phyloP scores from a whole-genome alignment of 1,140 invertebrate genomes.

The Sminthurides bifidus region DNA sequence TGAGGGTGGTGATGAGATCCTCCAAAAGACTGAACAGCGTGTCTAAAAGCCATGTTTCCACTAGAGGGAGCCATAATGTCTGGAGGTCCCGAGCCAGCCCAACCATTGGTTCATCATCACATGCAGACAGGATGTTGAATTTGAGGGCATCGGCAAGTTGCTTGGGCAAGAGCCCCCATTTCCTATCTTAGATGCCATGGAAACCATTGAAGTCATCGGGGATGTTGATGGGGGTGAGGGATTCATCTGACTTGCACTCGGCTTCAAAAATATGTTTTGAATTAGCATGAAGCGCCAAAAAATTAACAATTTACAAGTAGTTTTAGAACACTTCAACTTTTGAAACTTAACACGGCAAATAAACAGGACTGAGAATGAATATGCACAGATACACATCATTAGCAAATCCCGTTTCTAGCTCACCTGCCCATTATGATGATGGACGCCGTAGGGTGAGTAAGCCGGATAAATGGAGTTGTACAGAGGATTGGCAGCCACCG shows the following conservation, averaged over 20 bases:
- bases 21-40: slow-evolving; percentile 16
- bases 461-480: slow-evolving; percentile 32
- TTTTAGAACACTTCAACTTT: background rate
- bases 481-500: slow-evolving; percentile 19
- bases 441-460: slow-evolving; percentile 31
- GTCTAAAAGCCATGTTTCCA: slow-evolving; percentile 23
- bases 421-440: slow-evolving; percentile 25
- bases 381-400: too few species aligned
- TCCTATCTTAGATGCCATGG: slow-evolving; percentile 30
- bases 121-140: slow-evolving; percentile 24
- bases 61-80: slow-evolving; percentile 16
- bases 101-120: slow-evolving; percentile 28
- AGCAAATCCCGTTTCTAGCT: too few species aligned
- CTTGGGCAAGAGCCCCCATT: slow-evolving; percentile 4
- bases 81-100: slow-evolving; percentile 10
- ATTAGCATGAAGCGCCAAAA: too few species aligned
- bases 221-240: slow-evolving; percentile 19
- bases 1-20: slow-evolving; percentile 24
- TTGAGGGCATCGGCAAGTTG: slow-evolving; percentile 13
- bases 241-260: slow-evolving; percentile 18
- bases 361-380: too few species aligned
- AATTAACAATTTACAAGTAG: background rate
- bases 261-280: background rate
- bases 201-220: slow-evolving; percentile 31
- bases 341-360: too few species aligned